Conservation (phyloP, 92 coral and sea anemone genomes). For the Porites evermanni region DNA sequence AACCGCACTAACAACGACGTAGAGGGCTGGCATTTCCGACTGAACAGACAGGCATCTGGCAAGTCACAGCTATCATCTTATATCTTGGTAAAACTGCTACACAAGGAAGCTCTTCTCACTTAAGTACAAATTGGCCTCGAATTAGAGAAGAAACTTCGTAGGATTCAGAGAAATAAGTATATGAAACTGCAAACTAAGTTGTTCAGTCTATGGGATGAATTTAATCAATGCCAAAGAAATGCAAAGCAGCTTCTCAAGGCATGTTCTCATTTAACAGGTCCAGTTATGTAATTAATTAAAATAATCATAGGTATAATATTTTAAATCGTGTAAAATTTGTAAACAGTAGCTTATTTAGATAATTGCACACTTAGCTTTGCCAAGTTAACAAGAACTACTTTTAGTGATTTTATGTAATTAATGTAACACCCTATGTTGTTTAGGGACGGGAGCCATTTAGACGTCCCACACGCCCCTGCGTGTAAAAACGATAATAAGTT, state of each 20-base stretch:
- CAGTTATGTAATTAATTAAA: background rate
- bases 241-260: constrained; percentile 38
- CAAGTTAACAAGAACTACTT: no score
- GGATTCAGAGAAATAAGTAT: constrained; percentile 31
- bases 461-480: background rate
- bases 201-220: constrained; percentile 30
- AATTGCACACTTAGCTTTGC: background rate
- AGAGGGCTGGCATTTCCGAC: constrained; percentile 56
- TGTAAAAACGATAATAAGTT: background rate
- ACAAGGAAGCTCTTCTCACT: constrained; percentile 18
- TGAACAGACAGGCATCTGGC: constrained; percentile 43
- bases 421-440: no score
- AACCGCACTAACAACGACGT: constrained; percentile 40
- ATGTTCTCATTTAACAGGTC: constrained; percentile 29
- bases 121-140: constrained; percentile 37
- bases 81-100: constrained; percentile 32
- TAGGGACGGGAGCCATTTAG: background rate
- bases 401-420: no score
- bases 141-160: constrained; percentile 34
- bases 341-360: no score
- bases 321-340: no score
- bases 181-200: constrained; percentile 17
- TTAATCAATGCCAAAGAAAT: background rate
- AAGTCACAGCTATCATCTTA: constrained; percentile 48
- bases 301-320: no score